A percentile compares a stretch with the other conserved stretches of the same genome.
phyloP scores from a whole-genome alignment of 2,888 invertebrate genomes.

The Drosophila monieri region DNA sequence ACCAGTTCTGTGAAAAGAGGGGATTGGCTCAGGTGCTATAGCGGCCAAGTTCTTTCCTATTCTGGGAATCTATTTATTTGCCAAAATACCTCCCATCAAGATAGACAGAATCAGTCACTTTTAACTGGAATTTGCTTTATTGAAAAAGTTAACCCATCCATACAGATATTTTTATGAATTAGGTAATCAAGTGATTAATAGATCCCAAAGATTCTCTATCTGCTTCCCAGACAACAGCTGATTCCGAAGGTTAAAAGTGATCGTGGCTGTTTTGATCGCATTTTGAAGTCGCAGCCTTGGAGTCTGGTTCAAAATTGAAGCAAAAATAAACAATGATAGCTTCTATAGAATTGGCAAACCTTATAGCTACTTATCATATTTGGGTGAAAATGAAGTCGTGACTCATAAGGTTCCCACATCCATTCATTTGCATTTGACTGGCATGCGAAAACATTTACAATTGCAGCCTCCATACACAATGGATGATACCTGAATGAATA shows the following conservation, averaged over 20 bases:
- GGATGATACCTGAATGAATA: conserved; percentile 26
- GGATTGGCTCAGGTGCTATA: conserved; percentile 17
- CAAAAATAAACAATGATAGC: conserved; percentile 35
- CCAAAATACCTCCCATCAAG: neutral
- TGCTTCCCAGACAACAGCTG: conserved; percentile 24
- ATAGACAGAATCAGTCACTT: neutral
- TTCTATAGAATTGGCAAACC: conserved; percentile 27
- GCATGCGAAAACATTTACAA: conserved; percentile 63
- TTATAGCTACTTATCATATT: conserved; percentile 38
- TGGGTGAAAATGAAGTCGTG: conserved; percentile 31
- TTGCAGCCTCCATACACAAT: conserved; percentile 50
- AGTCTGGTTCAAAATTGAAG: conserved; percentile 7
- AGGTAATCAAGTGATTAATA: conserved; percentile 9
- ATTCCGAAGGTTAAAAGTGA: conserved; percentile 33
- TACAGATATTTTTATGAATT: conserved; percentile 5
- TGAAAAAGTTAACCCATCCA: neutral
- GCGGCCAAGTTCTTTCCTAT: neutral
- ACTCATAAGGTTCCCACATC: conserved; percentile 43
- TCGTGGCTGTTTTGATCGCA: conserved; percentile 30
- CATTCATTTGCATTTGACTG: conserved; percentile 55
- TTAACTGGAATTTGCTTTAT: neutral
- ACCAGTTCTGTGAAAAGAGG: conserved; percentile 19
- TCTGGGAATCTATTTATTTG: neutral
- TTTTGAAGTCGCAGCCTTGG: conserved; percentile 28
- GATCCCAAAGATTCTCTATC: neutral